Conservation (phyloP, 2,113 vertebrate species). For the Phrynocephalus versicolor region DNA sequence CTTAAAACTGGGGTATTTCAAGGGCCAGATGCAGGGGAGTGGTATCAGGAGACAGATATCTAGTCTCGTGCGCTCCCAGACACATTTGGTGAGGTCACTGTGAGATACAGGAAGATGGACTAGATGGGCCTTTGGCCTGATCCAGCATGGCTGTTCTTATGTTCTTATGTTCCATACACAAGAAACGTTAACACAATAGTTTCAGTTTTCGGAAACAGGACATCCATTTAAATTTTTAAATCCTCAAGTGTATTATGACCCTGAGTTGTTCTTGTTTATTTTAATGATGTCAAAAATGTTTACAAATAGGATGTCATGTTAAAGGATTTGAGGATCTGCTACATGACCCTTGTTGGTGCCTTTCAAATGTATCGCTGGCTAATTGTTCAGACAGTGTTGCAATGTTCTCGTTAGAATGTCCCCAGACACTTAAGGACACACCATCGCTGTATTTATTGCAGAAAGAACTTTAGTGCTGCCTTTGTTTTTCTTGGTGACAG, state of each 20-base stretch:
- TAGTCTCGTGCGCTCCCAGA: too few relatives aligned
- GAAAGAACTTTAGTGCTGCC: constrained; percentile 23
- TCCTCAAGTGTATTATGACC: neutral
- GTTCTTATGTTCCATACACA: too few relatives aligned
- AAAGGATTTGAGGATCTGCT: neutral
- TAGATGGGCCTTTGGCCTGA: too few relatives aligned
- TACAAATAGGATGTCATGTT: neutral
- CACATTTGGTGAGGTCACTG: too few relatives aligned
- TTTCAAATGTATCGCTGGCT: neutral
- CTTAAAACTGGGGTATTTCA: too few relatives aligned
- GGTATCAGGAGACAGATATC: too few relatives aligned
- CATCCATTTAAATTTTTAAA: neutral
- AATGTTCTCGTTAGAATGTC: constrained; percentile 33
- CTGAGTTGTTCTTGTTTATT: neutral
- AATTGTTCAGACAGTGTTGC: neutral
- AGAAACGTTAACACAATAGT: neutral
- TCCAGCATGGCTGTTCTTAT: too few relatives aligned
- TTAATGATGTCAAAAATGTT: neutral
- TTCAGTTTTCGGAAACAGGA: neutral
- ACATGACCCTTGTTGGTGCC: neutral
- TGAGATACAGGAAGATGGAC: too few relatives aligned
- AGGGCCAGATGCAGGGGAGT: too few relatives aligned
- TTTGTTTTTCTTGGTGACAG: constrained; percentile 8
- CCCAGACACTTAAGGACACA: neutral
- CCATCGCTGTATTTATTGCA: neutral